Evolutionary conservation across 2,888 invertebrate species (phyloP).

Genomic region (Orthosia gothica): DNA sequence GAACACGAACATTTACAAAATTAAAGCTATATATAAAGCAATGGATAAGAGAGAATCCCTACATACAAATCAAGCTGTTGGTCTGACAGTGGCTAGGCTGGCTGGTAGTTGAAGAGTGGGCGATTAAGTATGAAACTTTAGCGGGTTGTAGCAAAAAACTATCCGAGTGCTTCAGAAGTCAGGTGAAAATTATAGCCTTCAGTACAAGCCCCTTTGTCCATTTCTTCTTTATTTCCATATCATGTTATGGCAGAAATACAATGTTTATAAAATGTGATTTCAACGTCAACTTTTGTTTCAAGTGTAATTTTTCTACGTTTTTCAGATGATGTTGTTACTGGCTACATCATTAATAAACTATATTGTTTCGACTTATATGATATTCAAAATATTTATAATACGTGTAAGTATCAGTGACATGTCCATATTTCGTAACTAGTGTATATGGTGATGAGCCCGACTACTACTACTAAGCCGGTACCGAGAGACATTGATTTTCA

Average conservation of each 20-base stretch:
- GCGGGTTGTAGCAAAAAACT: slow-evolving; percentile 20
- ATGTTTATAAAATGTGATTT: too few relatives aligned
- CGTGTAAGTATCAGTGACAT: slow-evolving; percentile 8
- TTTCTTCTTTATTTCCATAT: too few relatives aligned
- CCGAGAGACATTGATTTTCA: too few relatives aligned
- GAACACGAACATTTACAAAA: neutral
- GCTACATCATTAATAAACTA: slow-evolving; percentile 6
- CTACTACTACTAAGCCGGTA: too few relatives aligned
- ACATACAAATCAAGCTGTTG: neutral
- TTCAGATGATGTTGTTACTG: slow-evolving; percentile 21
- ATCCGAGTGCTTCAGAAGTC: slow-evolving; percentile 4
- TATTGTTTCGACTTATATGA: slow-evolving; percentile 3
- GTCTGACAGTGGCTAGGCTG: neutral
- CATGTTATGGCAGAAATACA: too few relatives aligned
- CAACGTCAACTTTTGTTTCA: too few relatives aligned
- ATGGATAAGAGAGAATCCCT: too few relatives aligned
- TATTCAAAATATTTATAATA: slow-evolving; percentile 6
- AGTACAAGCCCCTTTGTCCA: too few relatives aligned
- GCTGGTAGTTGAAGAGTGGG: slow-evolving; percentile 9
- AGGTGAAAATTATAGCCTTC: slow-evolving; percentile 17
- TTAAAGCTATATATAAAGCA: neutral
- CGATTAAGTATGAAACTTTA: slow-evolving; percentile 18
- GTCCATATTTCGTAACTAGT: too few relatives aligned
- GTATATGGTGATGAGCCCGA: too few relatives aligned
- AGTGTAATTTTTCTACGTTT: neutral